Conservation (phyloP, 2,113 vertebrate species). For the Lepidothrix coronata region DNA sequence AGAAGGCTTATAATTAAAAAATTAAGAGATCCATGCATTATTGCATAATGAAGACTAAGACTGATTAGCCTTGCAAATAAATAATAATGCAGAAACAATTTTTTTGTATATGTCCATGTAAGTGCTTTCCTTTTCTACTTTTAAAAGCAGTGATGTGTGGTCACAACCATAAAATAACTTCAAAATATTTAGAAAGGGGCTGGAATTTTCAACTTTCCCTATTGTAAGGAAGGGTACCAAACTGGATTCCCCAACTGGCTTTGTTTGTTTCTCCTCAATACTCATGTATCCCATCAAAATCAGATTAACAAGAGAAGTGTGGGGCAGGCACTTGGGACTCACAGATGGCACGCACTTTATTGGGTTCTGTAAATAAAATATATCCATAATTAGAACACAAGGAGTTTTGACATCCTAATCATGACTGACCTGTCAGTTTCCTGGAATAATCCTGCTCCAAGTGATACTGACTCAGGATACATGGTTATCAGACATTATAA, state of each 20-base stretch:
- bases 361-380: not conserved
- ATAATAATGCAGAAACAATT: not conserved
- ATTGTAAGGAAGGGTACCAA: not conserved
- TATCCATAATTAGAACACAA: not conserved
- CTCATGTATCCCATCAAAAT: not conserved
- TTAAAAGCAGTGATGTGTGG: not conserved
- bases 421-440: not conserved
- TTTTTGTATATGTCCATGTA: rapidly evolving
- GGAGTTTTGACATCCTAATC: not conserved
- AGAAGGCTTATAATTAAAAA: not conserved
- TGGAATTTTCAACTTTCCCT: not conserved
- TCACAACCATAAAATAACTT: not conserved
- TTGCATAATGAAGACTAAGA: not conserved
- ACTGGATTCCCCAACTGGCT: too few species aligned
- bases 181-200: not conserved
- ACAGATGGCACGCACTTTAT: not conserved
- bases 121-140: not conserved
- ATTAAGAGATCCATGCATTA: not conserved
- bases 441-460: not conserved
- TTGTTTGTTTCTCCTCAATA: not conserved
- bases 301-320: not conserved
- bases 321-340: not conserved
- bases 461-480: not conserved
- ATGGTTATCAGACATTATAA: not conserved
- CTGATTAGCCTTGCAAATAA: not conserved